Conservation (phyloP, 1,140 invertebrate genomes). For the Pseudomyrmex concolor region DNA sequence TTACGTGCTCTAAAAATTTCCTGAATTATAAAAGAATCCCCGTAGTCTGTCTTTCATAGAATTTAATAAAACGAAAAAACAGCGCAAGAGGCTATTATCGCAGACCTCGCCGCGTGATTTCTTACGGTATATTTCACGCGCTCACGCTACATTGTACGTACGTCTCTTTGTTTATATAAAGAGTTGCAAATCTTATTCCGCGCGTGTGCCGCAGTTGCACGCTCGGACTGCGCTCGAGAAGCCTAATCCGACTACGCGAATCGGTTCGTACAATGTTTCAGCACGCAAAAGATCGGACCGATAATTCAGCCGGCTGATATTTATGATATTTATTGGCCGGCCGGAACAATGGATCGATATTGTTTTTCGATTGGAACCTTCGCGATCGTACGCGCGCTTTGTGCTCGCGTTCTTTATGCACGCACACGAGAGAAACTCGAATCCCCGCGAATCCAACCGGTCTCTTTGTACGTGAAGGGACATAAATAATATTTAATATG, state of each 20-base stretch:
- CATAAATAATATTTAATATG: conserved; percentile 86
- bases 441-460: conserved; percentile 43
- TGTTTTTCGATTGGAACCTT: conserved; percentile 83
- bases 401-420: conserved; percentile 38
- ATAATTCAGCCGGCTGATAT: conserved; percentile 77
- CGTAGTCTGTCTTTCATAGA: not conserved
- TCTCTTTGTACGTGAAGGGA: conserved; percentile 74
- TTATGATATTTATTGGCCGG: conserved; percentile 83
- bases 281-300: conserved; percentile 65
- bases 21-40: not conserved
- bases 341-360: conserved; percentile 85
- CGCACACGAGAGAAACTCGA: conserved; percentile 32
- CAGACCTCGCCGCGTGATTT: not conserved
- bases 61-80: conserved; percentile 22
- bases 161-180: conserved; percentile 8
- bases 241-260: conserved; percentile 34
- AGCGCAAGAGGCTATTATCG: not conserved
- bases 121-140: not conserved
- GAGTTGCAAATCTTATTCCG: conserved; percentile 28
- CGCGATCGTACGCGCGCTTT: conserved; percentile 65
- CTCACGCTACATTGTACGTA: not conserved
- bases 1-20: not conserved
- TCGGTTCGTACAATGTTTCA: conserved; percentile 49
- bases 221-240: conserved; percentile 16
- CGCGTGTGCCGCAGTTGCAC: not conserved